Evolutionary conservation across 2,113 vertebrate species (phyloP), one percentile per base, ranked within the genome.

Genomic region (Pardalotus punctatus): DNA sequence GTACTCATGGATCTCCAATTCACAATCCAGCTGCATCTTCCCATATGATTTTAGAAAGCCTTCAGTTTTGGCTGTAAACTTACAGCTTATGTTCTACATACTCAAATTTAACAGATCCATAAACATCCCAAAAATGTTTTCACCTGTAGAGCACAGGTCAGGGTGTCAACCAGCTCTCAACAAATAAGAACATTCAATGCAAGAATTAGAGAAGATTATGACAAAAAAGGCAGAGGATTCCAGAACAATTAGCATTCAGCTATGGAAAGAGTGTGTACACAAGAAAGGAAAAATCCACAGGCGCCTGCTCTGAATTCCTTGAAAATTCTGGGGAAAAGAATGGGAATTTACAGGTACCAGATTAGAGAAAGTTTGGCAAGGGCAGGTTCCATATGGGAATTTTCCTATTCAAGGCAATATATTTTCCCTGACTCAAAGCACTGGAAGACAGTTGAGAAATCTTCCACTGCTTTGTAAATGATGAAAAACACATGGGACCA

Each of bases 381-480:
- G n/a, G 11, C 88, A 94, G 47, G 62, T 38, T 88, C 43, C 71
- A 33, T 27, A 33, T 42, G 80, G 86, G 73, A 91, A 77, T 88
- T 81, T 70, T 69, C 71, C 54, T 38, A 45, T 67, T 74, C 45
- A 57, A 82, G 43, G 80, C 40, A 96, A 89, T 97, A 80, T 47
- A 80, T 93, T 64, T 91, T 94, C 45, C 77, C 91, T 53, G 81
- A 93, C 91, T 88, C 70, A 67, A 79, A 88, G 83, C 72, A 65
- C 10, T 86, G 27, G 53, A 96, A 91, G 83, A 94, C 54, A 92
- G 48, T 93, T 67, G 72, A 97, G 80, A 73, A 69, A 65, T 61
- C 66, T 88, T 90, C 73, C 90, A 72, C 17, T 51, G 70, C 58
- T 94, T 86, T 47, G 81, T 95, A 93, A 95, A 95, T 95, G 86